These are phyloP conservation scores for Epizoanthus illoricatus DNA, from an alignment of 92 coral and sea anemone genomes.

Conservation along the genomic window DNA sequence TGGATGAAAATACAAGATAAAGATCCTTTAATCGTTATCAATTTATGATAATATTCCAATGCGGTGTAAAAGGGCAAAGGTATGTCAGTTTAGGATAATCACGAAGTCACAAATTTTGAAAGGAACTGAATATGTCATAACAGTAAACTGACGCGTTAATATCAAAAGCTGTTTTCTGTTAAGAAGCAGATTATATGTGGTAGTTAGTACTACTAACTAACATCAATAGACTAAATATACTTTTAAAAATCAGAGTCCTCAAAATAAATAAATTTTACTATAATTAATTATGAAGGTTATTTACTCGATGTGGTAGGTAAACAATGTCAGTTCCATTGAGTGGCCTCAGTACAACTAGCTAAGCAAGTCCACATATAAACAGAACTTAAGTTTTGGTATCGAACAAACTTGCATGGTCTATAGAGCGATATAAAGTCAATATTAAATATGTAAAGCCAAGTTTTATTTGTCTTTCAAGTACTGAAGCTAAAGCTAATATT, in stretches of 20 bases:
- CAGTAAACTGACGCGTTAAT: too few species aligned
- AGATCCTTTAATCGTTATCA: constrained; percentile 33
- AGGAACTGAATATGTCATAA: background rate
- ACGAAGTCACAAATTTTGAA: background rate
- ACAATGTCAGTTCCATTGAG: background rate
- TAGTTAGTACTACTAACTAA: background rate
- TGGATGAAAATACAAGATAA: constrained; percentile 47
- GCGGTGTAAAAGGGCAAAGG: background rate
- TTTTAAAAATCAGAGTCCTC: constrained; percentile 15
- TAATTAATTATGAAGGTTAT: constrained; percentile 11
- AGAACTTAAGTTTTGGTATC: too few species aligned
- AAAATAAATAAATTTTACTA: background rate
- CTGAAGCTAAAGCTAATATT: too few species aligned
- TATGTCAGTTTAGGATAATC: background rate
- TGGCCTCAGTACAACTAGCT: too few species aligned
- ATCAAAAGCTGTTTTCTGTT: constrained; percentile 12
- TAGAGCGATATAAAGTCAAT: too few species aligned
- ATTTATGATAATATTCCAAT: constrained; percentile 20
- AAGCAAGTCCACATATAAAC: too few species aligned
- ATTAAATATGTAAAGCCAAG: too few species aligned
- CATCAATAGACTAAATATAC: background rate
- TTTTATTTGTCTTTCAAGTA: too few species aligned
- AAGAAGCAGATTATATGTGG: background rate
- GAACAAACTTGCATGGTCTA: too few species aligned
- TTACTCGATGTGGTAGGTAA: constrained; percentile 26